Conservation (phyloP, 2,113 vertebrate genomes). For the Protobothrops flavoviridis region DNA sequence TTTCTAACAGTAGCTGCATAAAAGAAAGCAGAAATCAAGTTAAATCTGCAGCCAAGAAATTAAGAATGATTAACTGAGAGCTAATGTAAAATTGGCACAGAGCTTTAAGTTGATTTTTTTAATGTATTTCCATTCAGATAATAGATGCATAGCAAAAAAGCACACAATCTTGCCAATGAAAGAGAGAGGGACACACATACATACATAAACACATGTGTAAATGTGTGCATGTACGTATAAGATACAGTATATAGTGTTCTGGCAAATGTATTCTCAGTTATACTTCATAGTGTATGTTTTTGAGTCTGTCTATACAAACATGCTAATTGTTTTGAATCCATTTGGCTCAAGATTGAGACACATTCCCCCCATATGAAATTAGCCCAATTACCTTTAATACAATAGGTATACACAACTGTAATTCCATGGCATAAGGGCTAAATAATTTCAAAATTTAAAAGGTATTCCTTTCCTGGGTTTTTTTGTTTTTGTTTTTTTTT, state of each 20-base stretch:
- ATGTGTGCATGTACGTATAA: background rate
- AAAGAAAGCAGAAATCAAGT: background rate
- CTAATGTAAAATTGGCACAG: background rate
- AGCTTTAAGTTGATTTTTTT: background rate
- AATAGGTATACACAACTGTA: background rate
- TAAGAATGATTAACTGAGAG: background rate
- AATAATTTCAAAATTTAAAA: background rate
- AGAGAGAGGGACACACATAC: background rate
- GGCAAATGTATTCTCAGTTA: background rate
- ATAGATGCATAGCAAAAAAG: background rate
- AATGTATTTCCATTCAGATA: background rate
- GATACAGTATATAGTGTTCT: background rate
- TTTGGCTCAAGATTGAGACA: background rate
- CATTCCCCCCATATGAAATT: background rate
- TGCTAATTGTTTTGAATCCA: background rate
- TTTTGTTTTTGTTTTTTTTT: background rate
- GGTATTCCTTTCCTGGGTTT: background rate
- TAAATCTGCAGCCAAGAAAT: background rate
- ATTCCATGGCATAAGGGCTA: fast-evolving
- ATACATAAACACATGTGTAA: background rate
- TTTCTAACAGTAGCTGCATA: background rate
- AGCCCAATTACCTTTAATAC: background rate
- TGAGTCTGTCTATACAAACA: background rate
- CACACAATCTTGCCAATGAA: background rate
- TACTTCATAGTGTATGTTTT: background rate